These are phyloP conservation scores for Siphamia tubifer DNA, from an alignment of 2,113 vertebrate species.

Conservation along the genomic window DNA sequence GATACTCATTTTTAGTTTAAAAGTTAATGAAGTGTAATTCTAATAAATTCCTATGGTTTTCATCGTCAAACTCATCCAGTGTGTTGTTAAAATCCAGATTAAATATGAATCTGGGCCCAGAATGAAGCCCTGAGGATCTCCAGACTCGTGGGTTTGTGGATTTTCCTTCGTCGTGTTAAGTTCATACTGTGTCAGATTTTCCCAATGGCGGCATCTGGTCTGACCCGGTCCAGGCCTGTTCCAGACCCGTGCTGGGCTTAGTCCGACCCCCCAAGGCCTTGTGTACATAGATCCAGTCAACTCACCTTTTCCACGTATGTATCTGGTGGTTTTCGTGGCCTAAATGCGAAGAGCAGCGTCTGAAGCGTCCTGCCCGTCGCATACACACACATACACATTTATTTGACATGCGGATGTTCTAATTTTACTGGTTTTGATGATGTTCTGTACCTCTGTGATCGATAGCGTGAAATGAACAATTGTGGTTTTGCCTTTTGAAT, in stretches of 20 bases:
- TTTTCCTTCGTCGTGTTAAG: no score
- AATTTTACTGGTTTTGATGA: background rate
- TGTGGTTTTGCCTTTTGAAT: constrained; percentile 24
- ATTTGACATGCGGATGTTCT: constrained; percentile 15
- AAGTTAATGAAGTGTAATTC: no score
- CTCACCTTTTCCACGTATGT: constrained; percentile 2
- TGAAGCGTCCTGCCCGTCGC: background rate
- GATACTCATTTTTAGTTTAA: no score
- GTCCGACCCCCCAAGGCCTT: constrained; percentile 45
- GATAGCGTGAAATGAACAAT: constrained; percentile 56
- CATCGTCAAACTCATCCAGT: background rate
- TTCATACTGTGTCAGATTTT: no score
- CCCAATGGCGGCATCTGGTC: no score
- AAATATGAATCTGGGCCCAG: no score
- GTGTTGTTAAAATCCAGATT: background rate
- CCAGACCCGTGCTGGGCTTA: background rate
- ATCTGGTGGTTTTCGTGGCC: constrained; percentile 8
- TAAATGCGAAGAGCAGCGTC: constrained; percentile 1
- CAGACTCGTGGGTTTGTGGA: no score
- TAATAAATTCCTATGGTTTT: no score
- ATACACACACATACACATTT: background rate
- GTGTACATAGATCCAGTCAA: constrained; percentile 41
- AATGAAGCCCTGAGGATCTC: no score
- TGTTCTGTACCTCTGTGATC: constrained; percentile 14
- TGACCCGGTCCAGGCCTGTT: background rate